phyloP scores from a whole-genome alignment of 2,797 vertebrate genomes.

The Miichthys miiuy region DNA sequence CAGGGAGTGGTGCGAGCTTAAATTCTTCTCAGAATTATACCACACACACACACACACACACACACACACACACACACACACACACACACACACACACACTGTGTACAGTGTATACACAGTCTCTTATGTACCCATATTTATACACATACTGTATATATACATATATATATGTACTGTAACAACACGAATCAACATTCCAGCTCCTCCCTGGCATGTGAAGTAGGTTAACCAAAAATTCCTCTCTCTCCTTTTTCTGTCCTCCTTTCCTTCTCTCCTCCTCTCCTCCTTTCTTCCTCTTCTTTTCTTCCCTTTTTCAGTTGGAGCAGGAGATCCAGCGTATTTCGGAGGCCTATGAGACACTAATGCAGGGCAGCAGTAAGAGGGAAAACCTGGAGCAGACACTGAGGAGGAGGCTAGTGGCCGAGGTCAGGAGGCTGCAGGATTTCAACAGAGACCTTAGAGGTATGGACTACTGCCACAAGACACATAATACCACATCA shows the following conservation, averaged over 20 bases:
- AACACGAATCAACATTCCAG: conserved; percentile 70
- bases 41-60: conserved; percentile 48
- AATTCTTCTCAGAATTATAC: conserved; percentile 76
- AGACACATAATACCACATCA: background rate
- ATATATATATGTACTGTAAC: conserved; percentile 55
- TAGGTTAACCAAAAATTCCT: conserved; percentile 71
- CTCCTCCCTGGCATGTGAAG: conserved; percentile 61
- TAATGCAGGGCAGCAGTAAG: conserved; percentile 94
- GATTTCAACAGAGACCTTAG: conserved; percentile 95
- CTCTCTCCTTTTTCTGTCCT: conserved; percentile 22
- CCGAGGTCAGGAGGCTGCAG: conserved; percentile 94
- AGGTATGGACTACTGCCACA: conserved; percentile 81
- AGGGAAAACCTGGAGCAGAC: conserved; percentile 94
- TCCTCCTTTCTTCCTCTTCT: background rate
- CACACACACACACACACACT: conserved; percentile 26
- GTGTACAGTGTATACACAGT: conserved; percentile 52
- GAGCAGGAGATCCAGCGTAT: conserved; percentile 97
- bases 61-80: background rate
- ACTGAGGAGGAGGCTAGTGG: conserved; percentile 92
- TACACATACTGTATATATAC: conserved; percentile 15
- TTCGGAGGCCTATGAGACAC: conserved; percentile 95
- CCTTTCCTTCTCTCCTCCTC: conserved; percentile 19
- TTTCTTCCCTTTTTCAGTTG: conserved; percentile 82
- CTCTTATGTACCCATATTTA: conserved; percentile 41
- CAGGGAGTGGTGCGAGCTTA: conserved; percentile 80